Evolutionary conservation across 1,140 invertebrate genomes (phyloP), one percentile per base, ranked within the genome.

Genomic region (Drosophila albomicans): DNA sequence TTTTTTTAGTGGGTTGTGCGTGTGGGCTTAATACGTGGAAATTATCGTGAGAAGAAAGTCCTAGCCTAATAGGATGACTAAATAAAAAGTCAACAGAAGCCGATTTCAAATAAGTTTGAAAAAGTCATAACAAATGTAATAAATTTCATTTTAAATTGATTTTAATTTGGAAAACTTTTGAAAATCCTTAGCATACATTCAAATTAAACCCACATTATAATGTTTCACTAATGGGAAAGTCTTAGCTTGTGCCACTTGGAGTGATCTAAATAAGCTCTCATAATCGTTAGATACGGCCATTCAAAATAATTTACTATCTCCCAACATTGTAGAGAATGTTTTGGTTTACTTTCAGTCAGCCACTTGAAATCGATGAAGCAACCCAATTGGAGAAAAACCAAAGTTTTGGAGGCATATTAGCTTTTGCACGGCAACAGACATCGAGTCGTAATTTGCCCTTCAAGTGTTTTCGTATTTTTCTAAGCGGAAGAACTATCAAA

Each of bases 401-500:
- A 49, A 52, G 51, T 64, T 45, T 41, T 28, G 49, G 16, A 30
- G 15, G 62, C 49, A 64, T 52, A 15, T 54, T 54, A 32, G 1
- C 28, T 45, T 45, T 45, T 25, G 38, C 41, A 43, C 25, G 43
- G 56, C 56, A 45, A 57, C 38, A 45, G 16, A 28, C n/a, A 58
- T 43, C 7, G 16, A 58, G 11, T 15, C 13, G 5, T 7, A 15
- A 13, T 25, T 25, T n/a, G 32, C 35, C 20, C 62, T 52, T 54
- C 62, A 45, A 54, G 35, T 64, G 49, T 13, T 43, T 13, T 43
- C 41, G 41, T 64, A 65, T 56, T 65, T 65, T 56, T 28, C 16
- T 43, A 56, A 20, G 11, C 10, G n/a, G 20, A 28, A 16, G n/a
- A 65, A 71, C 51, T 70, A 64, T 64, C 51, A 71, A 71, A 71